Conservation (phyloP, 2,113 vertebrate species). For the Lontra canadensis region DNA sequence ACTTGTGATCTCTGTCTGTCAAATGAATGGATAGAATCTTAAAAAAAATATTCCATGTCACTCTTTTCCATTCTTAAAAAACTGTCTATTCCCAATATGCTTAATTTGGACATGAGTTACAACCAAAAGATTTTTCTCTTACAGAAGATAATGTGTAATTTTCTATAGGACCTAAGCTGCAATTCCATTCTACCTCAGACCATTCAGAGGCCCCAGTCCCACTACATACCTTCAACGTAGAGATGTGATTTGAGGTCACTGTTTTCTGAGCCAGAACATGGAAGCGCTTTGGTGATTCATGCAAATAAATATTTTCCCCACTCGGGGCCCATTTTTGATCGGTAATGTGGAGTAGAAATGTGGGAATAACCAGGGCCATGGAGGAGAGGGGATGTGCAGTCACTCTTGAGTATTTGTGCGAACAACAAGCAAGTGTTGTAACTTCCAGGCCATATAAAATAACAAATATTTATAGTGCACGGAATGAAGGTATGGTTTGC, state of each 20-base stretch:
- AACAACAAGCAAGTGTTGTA: no score
- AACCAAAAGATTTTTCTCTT: background rate
- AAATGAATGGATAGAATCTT: no score
- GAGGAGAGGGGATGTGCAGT: fast-evolving
- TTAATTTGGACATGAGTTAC: background rate
- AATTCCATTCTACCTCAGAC: background rate
- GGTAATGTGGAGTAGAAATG: background rate
- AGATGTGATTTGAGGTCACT: background rate
- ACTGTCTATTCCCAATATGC: background rate
- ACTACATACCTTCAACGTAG: background rate
- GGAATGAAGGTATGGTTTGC: background rate
- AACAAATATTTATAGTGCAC: background rate
- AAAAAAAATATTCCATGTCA: background rate
- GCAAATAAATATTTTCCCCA: background rate
- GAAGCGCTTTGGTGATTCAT: conserved; percentile 11
- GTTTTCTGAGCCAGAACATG: background rate
- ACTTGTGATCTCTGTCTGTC: no score
- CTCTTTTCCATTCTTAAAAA: background rate
- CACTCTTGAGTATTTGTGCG: background rate
- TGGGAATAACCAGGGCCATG: background rate
- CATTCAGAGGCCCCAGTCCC: background rate
- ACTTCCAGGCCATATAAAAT: background rate
- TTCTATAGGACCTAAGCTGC: background rate
- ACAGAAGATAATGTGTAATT: background rate
- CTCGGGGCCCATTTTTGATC: background rate